Evolutionary conservation across 2,888 invertebrate species (phyloP), one percentile per base, ranked within the genome.

Genomic region (Parapristionchus giblindavisi): DNA sequence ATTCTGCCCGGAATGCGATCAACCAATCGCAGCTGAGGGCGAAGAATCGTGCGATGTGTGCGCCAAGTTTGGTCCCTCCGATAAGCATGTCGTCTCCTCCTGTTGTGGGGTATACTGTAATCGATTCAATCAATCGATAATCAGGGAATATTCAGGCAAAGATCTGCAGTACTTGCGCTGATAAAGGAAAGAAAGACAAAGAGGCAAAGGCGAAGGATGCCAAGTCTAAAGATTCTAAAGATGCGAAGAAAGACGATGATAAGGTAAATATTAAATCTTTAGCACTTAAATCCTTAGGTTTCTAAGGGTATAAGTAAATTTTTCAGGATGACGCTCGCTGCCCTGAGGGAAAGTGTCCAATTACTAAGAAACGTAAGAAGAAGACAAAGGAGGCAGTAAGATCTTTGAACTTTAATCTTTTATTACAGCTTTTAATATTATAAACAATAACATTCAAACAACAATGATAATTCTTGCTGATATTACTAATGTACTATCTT

Each of bases 81-180:
- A 78, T 48, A 79, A 78, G 54, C 66, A 77, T 17, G 71, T 70
- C 17, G 34, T 70, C 2, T 56, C 80, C 36, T 75, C 78, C 27
- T 82, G 83, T 73, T 83, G 83, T 73, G 78, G 77, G 56, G 81
- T 79, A 63, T 56, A 66, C 43, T 58, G 51, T 60, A 66, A 63
- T 29, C 54, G n/a, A n/a, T n/a, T n/a, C n/a, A n/a, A n/a, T n/a
- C n/a, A n/a, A n/a, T n/a, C n/a, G n/a, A n/a, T n/a, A n/a, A n/a
- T n/a, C n/a, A 6, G 21, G 34, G 36, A 11, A 34, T n/a, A 4
- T 77, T 36, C 65, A 79, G 78, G 75, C 78, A 1, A 75, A 63
- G 74, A 78, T 81, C 77, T 81, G 81, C 61, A 66, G 71, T 24
- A 68, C 52, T 2, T 81, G 81, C 70, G 76, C 65, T 5, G 61